These are phyloP conservation scores for Phymatocera aterrima DNA, from an alignment of 2,888 invertebrate species.

Conservation along the genomic window DNA sequence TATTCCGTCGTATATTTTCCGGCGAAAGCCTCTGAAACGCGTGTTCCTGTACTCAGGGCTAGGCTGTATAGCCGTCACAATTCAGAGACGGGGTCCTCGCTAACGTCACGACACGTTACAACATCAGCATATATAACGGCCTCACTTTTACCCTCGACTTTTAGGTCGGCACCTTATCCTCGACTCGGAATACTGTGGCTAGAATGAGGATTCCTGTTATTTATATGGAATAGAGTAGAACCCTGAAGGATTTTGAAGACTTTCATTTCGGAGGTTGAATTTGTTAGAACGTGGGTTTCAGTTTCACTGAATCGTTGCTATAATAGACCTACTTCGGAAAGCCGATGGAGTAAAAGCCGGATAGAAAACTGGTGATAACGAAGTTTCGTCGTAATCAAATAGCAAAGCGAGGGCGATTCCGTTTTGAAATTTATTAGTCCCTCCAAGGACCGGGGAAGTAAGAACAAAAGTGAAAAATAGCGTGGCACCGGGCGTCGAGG, in stretches of 20 bases:
- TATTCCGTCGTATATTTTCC: constrained; percentile 42
- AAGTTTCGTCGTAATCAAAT: constrained; percentile 35
- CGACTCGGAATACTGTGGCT: constrained; percentile 22
- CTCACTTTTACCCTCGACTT: constrained; percentile 60
- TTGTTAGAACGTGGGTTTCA: not conserved
- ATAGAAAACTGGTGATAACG: constrained; percentile 1
- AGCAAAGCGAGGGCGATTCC: constrained; percentile 24
- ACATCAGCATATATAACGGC: constrained; percentile 62
- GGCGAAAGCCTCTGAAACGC: constrained; percentile 28
- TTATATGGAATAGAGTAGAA: not conserved
- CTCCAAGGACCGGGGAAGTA: not conserved
- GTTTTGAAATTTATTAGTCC: constrained; percentile 36
- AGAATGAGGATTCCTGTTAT: not conserved
- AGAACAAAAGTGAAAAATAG: constrained; percentile 38
- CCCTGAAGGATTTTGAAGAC: not conserved
- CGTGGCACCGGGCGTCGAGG: constrained; percentile 25
- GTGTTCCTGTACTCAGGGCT: constrained; percentile 29
- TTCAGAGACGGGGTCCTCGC: constrained; percentile 32
- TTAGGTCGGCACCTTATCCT: constrained; percentile 57
- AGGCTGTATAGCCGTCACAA: constrained; percentile 42
- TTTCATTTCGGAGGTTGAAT: not conserved
- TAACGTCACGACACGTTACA: constrained; percentile 58
- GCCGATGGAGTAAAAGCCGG: not conserved
- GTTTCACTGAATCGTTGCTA: not conserved
- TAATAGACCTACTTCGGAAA: not conserved